Base-by-base conservation (phyloP, 2,797 vertebrate species). In the Huso huso region DNA sequence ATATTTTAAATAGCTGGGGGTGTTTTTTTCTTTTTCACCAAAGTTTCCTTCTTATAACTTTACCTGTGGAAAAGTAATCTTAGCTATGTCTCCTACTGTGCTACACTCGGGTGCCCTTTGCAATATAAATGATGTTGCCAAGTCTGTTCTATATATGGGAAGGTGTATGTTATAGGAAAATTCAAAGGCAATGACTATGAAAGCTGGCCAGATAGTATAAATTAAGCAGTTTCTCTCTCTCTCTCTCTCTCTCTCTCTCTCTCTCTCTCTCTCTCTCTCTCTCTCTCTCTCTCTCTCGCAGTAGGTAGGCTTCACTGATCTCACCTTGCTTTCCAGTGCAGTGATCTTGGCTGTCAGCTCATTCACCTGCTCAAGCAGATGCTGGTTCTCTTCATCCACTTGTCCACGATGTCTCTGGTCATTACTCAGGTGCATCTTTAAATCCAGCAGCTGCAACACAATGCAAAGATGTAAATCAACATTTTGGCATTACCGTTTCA, bases 361-460 rank as follows among this genome's bases (percentile, higher is more conserved):
- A 50, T 74, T 68, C 68, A 64, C 66, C 63, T 69, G 73, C 70
- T 63, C 67, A 12, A 50, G 68, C 55, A 64, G 49, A 49, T 37
- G 6, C 49, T 61, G 53, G 48, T 67, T 78, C 63, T 74, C 66
- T 71, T 70, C 69, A 48, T 50, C 63, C 11, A 66, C 68, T 69
- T 77, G 72, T 64, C 71, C 37, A 66, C 77, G 69, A 69, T 61
- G 10, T 61, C 53, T 66, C 66, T 49, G 71, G 51, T 66, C 78
- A 71, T 66, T 37, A 0, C 65, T 67, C 8, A 70, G 64, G 12
- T 65, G 73, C 72, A 68, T 74, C 71, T 74, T 73, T 37, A 74
- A 68, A 61, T 77, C 68, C 69, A 81, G 72, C 72, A 84, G 73
- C 69, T 67, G 69, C 68, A 49, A 15, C 10, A 49, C 1, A 0